Percentiles rank a stretch among this genome's conserved stretches.
Conservation (phyloP, 2,797 vertebrate genomes). For the Acestrorhynchus altus region DNA sequence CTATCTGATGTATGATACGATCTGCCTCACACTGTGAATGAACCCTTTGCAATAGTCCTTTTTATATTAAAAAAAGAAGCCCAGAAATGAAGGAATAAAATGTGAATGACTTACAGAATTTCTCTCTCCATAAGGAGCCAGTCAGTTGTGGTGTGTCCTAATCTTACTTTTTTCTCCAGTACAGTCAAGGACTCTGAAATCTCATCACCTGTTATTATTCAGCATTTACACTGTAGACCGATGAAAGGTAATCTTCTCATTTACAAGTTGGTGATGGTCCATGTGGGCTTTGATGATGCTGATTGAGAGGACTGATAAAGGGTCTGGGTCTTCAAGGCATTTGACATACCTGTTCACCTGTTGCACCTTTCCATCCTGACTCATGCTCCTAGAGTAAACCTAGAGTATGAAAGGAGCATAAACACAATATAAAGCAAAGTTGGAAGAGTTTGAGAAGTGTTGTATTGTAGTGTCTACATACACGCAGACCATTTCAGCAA, state of each 20-base stretch:
- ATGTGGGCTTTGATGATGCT: background rate
- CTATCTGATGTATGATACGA: slow-evolving; percentile 65
- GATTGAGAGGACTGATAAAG: background rate
- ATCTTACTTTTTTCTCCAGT: slow-evolving; percentile 13
- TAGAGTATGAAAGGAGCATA: too few relatives aligned
- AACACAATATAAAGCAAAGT: too few relatives aligned
- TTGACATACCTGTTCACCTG: too few relatives aligned
- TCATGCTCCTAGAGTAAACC: too few relatives aligned
- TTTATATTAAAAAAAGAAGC: slow-evolving; percentile 54
- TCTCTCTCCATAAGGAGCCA: slow-evolving; percentile 7
- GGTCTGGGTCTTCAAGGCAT: background rate
- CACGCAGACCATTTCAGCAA: too few relatives aligned
- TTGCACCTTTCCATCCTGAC: too few relatives aligned
- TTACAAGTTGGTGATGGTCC: too few relatives aligned
- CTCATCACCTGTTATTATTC: slow-evolving; percentile 3
- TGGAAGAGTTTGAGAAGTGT: too few relatives aligned
- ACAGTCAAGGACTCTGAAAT: background rate
- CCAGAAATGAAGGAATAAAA: slow-evolving; percentile 62
- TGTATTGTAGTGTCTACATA: too few relatives aligned
- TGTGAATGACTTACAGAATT: slow-evolving; percentile 53
- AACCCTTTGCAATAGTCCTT: slow-evolving; percentile 58
- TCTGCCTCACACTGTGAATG: slow-evolving; percentile 64
- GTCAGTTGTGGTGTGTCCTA: slow-evolving; percentile 2
- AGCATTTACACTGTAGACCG: background rate
- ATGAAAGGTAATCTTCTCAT: background rate